Conservation (phyloP, 2,888 invertebrate genomes). For the Orthosia cruda region DNA sequence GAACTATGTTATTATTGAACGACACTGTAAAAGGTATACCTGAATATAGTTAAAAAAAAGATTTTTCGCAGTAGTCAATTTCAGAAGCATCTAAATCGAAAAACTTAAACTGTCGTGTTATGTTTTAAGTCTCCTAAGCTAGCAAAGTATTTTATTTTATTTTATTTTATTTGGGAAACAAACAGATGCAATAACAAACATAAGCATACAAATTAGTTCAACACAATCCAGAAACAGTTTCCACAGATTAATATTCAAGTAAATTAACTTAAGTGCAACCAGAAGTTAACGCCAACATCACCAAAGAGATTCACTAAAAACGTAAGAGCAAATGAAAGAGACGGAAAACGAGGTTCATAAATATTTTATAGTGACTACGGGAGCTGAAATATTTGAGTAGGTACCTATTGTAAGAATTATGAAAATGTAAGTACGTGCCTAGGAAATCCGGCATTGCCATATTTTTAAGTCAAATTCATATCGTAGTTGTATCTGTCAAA, state of each 20-base stretch:
- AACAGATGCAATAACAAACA: too few relatives aligned
- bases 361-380: constrained; percentile 69
- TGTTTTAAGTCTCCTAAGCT: not conserved
- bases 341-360: constrained; percentile 68
- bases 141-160: too few relatives aligned
- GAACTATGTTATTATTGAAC: too few relatives aligned
- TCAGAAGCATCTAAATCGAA: not conserved
- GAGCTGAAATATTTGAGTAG: constrained; percentile 61
- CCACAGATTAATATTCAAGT: too few relatives aligned
- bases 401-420: constrained; percentile 57
- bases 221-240: too few relatives aligned
- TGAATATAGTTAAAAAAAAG: too few relatives aligned
- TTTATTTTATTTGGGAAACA: too few relatives aligned
- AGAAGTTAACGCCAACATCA: constrained; percentile 49
- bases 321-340: constrained; percentile 65
- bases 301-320: constrained; percentile 68
- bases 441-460: too few relatives aligned
- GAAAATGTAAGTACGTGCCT: not conserved
- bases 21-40: not conserved
- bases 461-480: too few relatives aligned
- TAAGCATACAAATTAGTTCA: too few relatives aligned
- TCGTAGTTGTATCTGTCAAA: too few relatives aligned
- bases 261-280: too few relatives aligned
- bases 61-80: not conserved
- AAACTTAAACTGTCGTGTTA: not conserved